phyloP scores from a whole-genome alignment of 1,140 invertebrate species.

The Drosophila truncata region DNA sequence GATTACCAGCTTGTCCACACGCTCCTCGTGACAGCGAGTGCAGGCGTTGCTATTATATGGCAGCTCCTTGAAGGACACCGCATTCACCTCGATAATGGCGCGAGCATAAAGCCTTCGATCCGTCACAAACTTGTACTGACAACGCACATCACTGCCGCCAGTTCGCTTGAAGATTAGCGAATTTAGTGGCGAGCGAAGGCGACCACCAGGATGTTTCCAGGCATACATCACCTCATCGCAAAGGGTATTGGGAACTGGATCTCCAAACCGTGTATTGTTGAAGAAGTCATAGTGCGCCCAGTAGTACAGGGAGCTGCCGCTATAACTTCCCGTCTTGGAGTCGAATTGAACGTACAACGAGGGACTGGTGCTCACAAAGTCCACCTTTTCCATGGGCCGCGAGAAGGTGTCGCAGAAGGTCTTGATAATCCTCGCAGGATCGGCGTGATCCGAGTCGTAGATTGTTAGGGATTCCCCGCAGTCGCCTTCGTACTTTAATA shows the following conservation, averaged over 20 bases:
- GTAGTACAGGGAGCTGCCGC: conserved; percentile 94
- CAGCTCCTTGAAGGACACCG: conserved; percentile 88
- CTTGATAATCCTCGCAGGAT: conserved; percentile 94
- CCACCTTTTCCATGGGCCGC: conserved; percentile 95
- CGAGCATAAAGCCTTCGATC: conserved; percentile 92
- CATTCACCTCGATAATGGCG: conserved; percentile 88
- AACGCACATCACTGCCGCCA: conserved; percentile 89
- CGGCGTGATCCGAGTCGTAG: conserved; percentile 93
- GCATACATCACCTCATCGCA: conserved; percentile 95
- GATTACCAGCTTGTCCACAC: conserved; percentile 92
- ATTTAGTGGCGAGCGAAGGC: conserved; percentile 92
- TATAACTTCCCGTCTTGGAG: conserved; percentile 96
- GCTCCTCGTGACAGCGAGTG: conserved; percentile 92
- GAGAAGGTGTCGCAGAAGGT: conserved; percentile 97
- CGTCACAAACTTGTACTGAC: conserved; percentile 93
- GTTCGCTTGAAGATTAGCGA: conserved; percentile 93
- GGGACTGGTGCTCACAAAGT: conserved; percentile 94
- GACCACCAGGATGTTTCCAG: conserved; percentile 90
- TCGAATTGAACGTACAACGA: conserved; percentile 94
- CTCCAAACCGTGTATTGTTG: conserved; percentile 94
- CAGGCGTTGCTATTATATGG: conserved; percentile 92
- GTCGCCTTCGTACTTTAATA: conserved; percentile 93
- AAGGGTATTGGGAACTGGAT: conserved; percentile 90
- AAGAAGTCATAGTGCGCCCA: conserved; percentile 97
- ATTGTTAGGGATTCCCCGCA: conserved; percentile 95